Percentiles rank a stretch among this genome's conserved stretches.
Evolutionary conservation across 2,888 invertebrate species (phyloP).

Genomic region (Encarsia formosa): DNA sequence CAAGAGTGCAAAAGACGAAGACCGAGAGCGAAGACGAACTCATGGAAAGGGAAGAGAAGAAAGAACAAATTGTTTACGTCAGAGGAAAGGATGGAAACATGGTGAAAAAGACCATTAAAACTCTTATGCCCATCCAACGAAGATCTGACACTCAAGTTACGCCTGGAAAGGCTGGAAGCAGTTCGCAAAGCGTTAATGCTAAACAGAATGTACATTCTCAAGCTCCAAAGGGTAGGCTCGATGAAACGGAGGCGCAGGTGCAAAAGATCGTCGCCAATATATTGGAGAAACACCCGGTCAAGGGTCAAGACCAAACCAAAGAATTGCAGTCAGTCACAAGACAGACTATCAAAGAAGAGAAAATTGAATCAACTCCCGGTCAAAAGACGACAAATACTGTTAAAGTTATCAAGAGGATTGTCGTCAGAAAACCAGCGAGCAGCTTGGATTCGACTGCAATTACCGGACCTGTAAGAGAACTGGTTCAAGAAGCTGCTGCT

Average conservation of each 20-base stretch:
- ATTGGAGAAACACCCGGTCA: constrained; percentile 48
- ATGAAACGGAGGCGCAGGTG: constrained; percentile 48
- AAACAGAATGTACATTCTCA: constrained; percentile 20
- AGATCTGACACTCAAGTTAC: constrained; percentile 29
- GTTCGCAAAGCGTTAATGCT: constrained; percentile 13
- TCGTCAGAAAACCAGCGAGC: constrained; percentile 41
- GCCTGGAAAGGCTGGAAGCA: constrained; percentile 9
- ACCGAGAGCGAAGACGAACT: constrained; percentile 41
- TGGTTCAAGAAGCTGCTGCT: constrained; percentile 7
- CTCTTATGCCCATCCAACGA: constrained; percentile 47
- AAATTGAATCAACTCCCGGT: constrained; percentile 20
- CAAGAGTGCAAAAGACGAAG: constrained; percentile 17
- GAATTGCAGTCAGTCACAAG: not conserved
- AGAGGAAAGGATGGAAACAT: constrained; percentile 47
- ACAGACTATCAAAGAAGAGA: constrained; percentile 36
- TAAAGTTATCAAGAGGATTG: constrained; percentile 48
- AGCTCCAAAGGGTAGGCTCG: constrained; percentile 31
- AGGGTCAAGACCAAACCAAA: too few relatives aligned
- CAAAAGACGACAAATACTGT: constrained; percentile 42
- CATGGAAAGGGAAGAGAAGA: constrained; percentile 38
- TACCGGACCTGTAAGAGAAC: constrained; percentile 20
- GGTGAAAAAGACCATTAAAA: constrained; percentile 48
- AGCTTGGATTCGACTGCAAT: constrained; percentile 28
- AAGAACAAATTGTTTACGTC: constrained; percentile 46
- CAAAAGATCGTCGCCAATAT: constrained; percentile 49